Evolutionary conservation across 2,888 invertebrate species (phyloP).

Genomic region (Punctoribates punctum): DNA sequence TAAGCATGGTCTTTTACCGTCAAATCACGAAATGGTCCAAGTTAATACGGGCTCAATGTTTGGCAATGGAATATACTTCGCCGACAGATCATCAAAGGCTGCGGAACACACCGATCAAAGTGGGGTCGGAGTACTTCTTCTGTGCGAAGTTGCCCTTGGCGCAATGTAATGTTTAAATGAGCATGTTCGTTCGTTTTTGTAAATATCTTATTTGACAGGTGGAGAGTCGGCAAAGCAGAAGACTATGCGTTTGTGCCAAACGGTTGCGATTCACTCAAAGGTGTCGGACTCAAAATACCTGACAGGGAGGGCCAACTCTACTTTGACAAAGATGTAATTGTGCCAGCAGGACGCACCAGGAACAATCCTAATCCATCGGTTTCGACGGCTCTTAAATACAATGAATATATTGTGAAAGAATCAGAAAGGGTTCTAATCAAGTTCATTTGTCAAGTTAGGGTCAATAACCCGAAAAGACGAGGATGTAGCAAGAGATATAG

Average conservation of each 20-base stretch:
- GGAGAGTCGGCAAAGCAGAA: neutral
- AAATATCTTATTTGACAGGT: neutral
- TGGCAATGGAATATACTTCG: conserved; percentile 96
- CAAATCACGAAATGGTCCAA: too few relatives aligned
- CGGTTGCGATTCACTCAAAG: neutral
- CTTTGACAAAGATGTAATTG: neutral
- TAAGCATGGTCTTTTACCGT: conserved; percentile 58
- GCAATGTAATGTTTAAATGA: conserved; percentile 32
- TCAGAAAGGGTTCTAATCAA: neutral
- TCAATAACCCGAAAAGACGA: too few relatives aligned
- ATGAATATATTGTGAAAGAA: neutral
- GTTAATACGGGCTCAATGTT: conserved; percentile 69
- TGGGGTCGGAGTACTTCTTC: conserved; percentile 75
- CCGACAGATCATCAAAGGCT: conserved; percentile 97
- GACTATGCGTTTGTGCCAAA: neutral
- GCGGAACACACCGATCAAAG: conserved; percentile 75
- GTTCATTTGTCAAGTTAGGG: too few relatives aligned
- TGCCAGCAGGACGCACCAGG: neutral
- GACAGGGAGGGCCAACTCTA: neutral
- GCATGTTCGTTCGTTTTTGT: neutral
- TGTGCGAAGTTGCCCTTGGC: conserved; percentile 72
- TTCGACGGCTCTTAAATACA: neutral
- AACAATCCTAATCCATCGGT: neutral
- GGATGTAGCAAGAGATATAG: too few relatives aligned
- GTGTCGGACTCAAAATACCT: neutral